phyloP scores from a whole-genome alignment of 2,888 invertebrate genomes.

The Synanthedon tipuliformis region DNA sequence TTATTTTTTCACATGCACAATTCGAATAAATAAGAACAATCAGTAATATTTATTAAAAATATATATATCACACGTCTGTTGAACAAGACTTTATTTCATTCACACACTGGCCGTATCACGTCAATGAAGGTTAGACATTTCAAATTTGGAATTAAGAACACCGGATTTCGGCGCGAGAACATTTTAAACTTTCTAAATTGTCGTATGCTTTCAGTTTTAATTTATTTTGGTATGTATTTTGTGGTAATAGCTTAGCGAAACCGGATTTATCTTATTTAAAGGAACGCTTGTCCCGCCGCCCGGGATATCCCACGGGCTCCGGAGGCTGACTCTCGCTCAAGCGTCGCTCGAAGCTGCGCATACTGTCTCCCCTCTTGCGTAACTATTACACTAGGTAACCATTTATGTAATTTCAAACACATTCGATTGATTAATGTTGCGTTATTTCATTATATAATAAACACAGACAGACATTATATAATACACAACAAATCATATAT shows the following conservation, averaged over 20 bases:
- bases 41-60: no score
- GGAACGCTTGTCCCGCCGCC: slow-evolving; percentile 29
- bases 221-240: slow-evolving; percentile 1
- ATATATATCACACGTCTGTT: slow-evolving; percentile 12
- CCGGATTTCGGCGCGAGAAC: not conserved
- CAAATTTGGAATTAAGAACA: slow-evolving; percentile 25
- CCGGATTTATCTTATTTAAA: slow-evolving; percentile 8
- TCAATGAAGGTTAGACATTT: slow-evolving; percentile 21
- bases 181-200: not conserved
- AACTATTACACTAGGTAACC: slow-evolving; percentile 32
- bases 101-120: slow-evolving; percentile 24
- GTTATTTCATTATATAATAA: no score
- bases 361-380: slow-evolving; percentile 57
- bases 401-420: no score
- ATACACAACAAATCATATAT: no score
- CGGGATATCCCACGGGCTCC: slow-evolving; percentile 49
- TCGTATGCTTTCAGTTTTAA: slow-evolving; percentile 2
- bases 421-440: no score
- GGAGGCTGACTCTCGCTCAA: slow-evolving; percentile 53
- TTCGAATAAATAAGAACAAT: no score
- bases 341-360: slow-evolving; percentile 53
- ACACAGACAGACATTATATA: no score
- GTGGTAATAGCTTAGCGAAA: slow-evolving; percentile 11
- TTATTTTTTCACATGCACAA: no score
- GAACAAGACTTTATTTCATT: slow-evolving; percentile 13